Conservation (phyloP, 2,888 invertebrate species). For the Eristalis arbustorum region DNA sequence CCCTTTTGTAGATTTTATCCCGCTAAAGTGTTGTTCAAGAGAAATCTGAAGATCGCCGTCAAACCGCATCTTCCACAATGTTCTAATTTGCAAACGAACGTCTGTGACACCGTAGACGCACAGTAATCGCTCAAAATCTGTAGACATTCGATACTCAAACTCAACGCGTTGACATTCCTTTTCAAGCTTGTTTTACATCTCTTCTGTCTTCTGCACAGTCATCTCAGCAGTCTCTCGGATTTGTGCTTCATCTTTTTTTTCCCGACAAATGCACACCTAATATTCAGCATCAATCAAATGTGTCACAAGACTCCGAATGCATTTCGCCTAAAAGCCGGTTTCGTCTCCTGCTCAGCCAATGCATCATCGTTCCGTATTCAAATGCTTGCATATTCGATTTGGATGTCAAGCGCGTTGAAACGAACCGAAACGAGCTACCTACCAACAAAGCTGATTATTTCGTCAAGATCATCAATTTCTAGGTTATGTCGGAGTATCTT, state of each 20-base stretch:
- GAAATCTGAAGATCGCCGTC: too few relatives aligned
- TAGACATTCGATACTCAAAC: not conserved
- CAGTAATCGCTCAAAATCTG: not conserved
- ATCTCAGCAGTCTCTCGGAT: not conserved
- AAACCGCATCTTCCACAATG: not conserved
- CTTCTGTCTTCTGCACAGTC: not conserved
- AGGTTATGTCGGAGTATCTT: not conserved
- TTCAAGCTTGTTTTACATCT: not conserved
- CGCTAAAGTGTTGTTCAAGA: too few relatives aligned
- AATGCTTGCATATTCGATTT: not conserved
- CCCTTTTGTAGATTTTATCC: too few relatives aligned
- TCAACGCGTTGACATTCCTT: not conserved
- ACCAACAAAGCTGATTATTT: not conserved
- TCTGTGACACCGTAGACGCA: not conserved
- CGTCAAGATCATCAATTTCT: not conserved
- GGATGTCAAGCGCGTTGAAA: not conserved
- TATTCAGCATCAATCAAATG: not conserved
- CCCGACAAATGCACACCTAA: not conserved
- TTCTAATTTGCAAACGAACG: not conserved
- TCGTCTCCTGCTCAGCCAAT: not conserved
- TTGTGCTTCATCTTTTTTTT: not conserved
- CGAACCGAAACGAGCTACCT: not conserved
- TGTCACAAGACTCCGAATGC: not conserved
- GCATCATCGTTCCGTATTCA: not conserved
- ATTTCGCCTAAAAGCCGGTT: not conserved